Base-by-base conservation (phyloP, 1,140 invertebrate genomes). In the Anastrepha ludens region DNA sequence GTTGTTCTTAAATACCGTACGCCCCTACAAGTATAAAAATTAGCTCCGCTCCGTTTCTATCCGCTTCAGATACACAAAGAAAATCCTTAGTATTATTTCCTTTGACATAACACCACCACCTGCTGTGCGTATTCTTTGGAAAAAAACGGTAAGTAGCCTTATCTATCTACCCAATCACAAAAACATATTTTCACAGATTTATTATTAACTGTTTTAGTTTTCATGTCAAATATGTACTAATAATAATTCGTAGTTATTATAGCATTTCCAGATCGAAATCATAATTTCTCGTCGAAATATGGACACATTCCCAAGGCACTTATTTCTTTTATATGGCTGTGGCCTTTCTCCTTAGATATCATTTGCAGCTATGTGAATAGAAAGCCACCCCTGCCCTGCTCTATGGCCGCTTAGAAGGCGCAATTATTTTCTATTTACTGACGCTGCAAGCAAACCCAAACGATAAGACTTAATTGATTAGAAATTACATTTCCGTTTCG, bases 381-480 rank as follows among this genome's bases (percentile, higher is more conserved):
- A 47, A 74, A 74, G 41, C 44, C 67, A 74, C 67, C 74, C 47
- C 13, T 13, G n/a, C 29, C 15, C 20, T 15, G 5, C 70, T 62
- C 60, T 15, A 70, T 64, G 8, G 62, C 13, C 47, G 29, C n/a
- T 11, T 55, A 55, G 20, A 41, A 20, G 47, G 20, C 1, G 74
- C 58, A 86, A 86, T 86, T 86, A 86, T 86, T 62, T 86, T 86
- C 58, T 62, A 86, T 86, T 86, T 86, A 81, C 44, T 81, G n/a
- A 55, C n/a, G n/a, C 47, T 39, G 29, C 6, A 20, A 67, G 29
- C 6, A 20, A 67, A 47, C 74, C 9, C 17, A 55, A 64, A 65
- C 60, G 87, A 88, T 88, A 67, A 88, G 58, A 86, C 85, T 78
- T 86, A 88, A 88, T 88, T 86, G 85, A 86, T 88, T 86, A 86